Base-by-base conservation (phyloP, 2,797 vertebrate species). In the Microctenopoma steveboyesi region DNA sequence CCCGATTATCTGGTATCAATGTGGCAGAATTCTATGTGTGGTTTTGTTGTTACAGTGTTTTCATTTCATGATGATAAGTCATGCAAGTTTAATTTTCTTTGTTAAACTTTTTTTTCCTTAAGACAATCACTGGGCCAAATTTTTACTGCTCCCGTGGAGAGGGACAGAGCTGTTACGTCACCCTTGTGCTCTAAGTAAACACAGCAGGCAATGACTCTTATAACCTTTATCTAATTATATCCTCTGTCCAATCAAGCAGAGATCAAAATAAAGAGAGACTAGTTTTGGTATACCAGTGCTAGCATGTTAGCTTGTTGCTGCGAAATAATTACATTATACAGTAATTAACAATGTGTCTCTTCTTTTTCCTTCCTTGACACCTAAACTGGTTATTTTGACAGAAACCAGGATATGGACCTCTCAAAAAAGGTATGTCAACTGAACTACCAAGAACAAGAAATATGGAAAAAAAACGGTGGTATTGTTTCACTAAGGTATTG, bases 351-450 rank as follows among this genome's bases (percentile, higher is more conserved):
- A 5, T 4, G 1, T 18, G 4, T 64, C 0, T 76, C 3, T 22
- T 54, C 0, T 54, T 55, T 54, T 53, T 25, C 59, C n/a, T 49
- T 16, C 27, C 48, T 52, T 54, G 25, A 49, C 53, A 14, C 37
- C 49, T 40, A 35, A 35, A 47, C 4, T 45, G 12, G 72, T 27
- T 30, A 53, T 59, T 47, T 9, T 62, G 4, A 68, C 84, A 93
- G 91, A 89, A 84, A 86, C 76, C 84, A 55, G 90, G 80, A 85
- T 92, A 87, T 81, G 90, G 90, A 75, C 83, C 87, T 79, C 86
- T 82, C 69, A 91, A 82, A 84, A 93, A 93, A 93, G 93, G 92
- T 93, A 91, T 50, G 10, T 60, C 11, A 45, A 59, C 27, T 64
- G 4, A 60, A 55, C 56, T 33, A 18, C 16, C 46, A 2, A 51